These are phyloP conservation scores for Antheraea mylitta DNA, from an alignment of 1,140 invertebrate genomes.

Conservation along the genomic window DNA sequence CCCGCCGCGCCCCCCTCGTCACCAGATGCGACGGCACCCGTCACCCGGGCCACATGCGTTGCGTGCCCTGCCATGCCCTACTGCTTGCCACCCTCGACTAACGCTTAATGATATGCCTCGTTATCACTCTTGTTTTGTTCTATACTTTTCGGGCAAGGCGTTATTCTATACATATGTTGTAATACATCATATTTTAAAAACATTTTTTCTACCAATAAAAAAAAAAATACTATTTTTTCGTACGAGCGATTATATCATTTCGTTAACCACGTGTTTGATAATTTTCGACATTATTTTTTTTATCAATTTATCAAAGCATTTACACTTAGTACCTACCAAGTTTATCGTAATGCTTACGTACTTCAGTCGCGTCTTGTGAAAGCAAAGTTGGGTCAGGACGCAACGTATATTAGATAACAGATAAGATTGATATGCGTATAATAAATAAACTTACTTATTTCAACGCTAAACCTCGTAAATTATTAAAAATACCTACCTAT, in stretches of 20 bases:
- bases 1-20: constrained; percentile 61
- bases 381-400: constrained; percentile 10
- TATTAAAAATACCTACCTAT: background rate
- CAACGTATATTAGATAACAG: constrained; percentile 5
- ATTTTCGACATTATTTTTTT: background rate
- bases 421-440: constrained; percentile 14
- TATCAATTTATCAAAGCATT: background rate
- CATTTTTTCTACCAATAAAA: background rate
- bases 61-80: constrained; percentile 50
- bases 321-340: background rate
- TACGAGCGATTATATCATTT: too few relatives aligned
- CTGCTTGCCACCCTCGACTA: constrained; percentile 49
- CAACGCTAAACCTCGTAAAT: background rate
- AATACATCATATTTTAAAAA: background rate
- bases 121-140: constrained; percentile 43
- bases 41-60: constrained; percentile 56
- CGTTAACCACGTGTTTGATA: too few relatives aligned
- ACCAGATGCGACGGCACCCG: constrained; percentile 65
- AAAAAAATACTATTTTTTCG: too few relatives aligned
- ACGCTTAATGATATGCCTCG: constrained; percentile 63
- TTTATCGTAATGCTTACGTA: background rate
- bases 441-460: background rate
- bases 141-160: constrained; percentile 1
- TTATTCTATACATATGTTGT: background rate
- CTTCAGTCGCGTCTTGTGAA: constrained; percentile 6